phyloP scores from a whole-genome alignment of 2,888 invertebrate species.

The Drosophila merina region DNA sequence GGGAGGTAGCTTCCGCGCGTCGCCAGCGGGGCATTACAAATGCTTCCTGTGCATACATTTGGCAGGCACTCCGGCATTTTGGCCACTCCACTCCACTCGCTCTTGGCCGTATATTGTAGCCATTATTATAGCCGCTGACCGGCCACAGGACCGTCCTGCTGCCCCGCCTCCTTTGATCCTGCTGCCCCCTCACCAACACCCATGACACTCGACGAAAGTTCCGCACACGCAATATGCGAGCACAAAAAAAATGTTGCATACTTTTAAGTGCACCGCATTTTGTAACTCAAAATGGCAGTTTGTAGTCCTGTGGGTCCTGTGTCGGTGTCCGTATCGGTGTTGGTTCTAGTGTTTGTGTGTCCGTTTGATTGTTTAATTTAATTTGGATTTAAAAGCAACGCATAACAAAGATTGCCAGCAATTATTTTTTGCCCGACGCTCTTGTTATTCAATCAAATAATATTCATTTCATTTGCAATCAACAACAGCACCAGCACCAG shows the following conservation, averaged over 20 bases:
- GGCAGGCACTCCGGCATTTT: slow-evolving; percentile 48
- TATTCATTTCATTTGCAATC: slow-evolving; percentile 46
- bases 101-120: slow-evolving; percentile 25
- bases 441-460: slow-evolving; percentile 44
- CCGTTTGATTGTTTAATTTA: slow-evolving; percentile 64
- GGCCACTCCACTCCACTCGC: neutral
- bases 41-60: slow-evolving; percentile 78
- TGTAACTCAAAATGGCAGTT: slow-evolving; percentile 69
- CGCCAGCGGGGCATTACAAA: slow-evolving; percentile 60
- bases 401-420: slow-evolving; percentile 41
- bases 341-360: slow-evolving; percentile 21
- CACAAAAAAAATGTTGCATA: slow-evolving; percentile 51
- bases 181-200: neutral
- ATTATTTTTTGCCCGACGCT: slow-evolving; percentile 37
- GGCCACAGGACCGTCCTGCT: slow-evolving; percentile 48
- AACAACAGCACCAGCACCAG: slow-evolving; percentile 26
- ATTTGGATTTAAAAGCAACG: slow-evolving; percentile 50
- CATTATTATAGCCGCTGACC: slow-evolving; percentile 66
- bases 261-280: slow-evolving; percentile 71
- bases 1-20: slow-evolving; percentile 20
- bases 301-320: slow-evolving; percentile 26
- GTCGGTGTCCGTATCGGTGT: slow-evolving; percentile 11
- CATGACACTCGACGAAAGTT: slow-evolving; percentile 45
- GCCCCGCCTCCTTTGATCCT: neutral
- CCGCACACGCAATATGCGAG: slow-evolving; percentile 39